phyloP scores from a whole-genome alignment of 2,888 invertebrate species.

The Polyploca ridens region DNA sequence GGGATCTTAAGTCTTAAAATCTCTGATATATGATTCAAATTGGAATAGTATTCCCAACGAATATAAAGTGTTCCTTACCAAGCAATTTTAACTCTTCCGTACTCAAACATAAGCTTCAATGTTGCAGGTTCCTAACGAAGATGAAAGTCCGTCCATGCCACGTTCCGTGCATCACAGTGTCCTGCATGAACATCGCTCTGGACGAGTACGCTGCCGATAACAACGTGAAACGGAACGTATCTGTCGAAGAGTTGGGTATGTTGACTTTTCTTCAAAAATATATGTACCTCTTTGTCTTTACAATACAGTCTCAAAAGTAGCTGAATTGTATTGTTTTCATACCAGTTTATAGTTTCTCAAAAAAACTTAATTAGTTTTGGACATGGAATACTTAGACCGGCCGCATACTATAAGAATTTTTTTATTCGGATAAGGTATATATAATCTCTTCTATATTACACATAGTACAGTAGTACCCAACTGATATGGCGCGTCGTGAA shows the following conservation, averaged over 20 bases:
- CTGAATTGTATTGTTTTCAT: too few relatives aligned
- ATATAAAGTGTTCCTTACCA: not conserved
- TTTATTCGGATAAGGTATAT: too few relatives aligned
- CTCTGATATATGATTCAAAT: not conserved
- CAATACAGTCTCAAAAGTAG: too few relatives aligned
- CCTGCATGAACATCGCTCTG: slow-evolving; percentile 93
- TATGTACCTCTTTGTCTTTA: too few relatives aligned
- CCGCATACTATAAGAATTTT: too few relatives aligned
- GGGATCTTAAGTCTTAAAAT: too few relatives aligned
- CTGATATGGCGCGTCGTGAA: too few relatives aligned
- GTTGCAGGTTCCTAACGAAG: slow-evolving; percentile 88
- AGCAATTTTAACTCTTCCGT: not conserved
- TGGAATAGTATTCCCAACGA: not conserved
- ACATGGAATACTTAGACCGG: too few relatives aligned
- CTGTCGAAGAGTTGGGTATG: slow-evolving; percentile 87
- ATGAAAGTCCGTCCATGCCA: slow-evolving; percentile 93
- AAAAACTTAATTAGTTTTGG: too few relatives aligned
- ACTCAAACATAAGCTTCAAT: not conserved
- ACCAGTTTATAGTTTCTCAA: too few relatives aligned
- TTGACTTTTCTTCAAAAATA: not conserved
- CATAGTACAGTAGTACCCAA: too few relatives aligned
- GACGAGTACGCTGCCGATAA: slow-evolving; percentile 87
- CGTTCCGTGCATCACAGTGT: slow-evolving; percentile 94
- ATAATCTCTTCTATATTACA: too few relatives aligned
- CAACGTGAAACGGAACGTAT: slow-evolving; percentile 80